Evolutionary conservation across 2,888 invertebrate genomes (phyloP).

Genomic region (Linnaemya tessellans): DNA sequence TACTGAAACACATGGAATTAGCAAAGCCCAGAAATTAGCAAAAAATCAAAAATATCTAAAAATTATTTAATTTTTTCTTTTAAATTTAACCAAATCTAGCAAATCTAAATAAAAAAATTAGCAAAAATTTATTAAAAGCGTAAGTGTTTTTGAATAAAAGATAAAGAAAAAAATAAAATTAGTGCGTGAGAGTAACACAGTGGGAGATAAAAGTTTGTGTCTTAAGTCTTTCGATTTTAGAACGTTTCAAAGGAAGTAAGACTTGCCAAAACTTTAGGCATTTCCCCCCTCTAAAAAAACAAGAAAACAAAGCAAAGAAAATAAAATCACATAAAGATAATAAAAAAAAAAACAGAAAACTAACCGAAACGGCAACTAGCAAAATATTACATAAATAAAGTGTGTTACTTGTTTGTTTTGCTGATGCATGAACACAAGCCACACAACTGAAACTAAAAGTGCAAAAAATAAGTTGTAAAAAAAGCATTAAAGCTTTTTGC

Average conservation of each 20-base stretch:
- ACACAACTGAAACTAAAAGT: slow-evolving; percentile 42
- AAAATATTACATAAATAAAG: slow-evolving; percentile 57
- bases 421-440: slow-evolving; percentile 20
- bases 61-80: not conserved
- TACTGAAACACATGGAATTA: slow-evolving; percentile 77
- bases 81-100: slow-evolving; percentile 58
- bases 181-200: not conserved
- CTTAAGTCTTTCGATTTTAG: slow-evolving; percentile 77
- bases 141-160: slow-evolving; percentile 40
- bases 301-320: no score
- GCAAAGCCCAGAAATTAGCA: slow-evolving; percentile 36
- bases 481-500: slow-evolving; percentile 25
- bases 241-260: slow-evolving; percentile 8
- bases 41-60: slow-evolving; percentile 13
- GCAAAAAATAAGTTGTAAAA: slow-evolving; percentile 6
- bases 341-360: not conserved
- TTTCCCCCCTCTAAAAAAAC: no score
- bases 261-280: not conserved
- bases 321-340: no score
- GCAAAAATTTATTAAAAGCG: slow-evolving; percentile 18
- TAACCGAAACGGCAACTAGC: slow-evolving; percentile 24
- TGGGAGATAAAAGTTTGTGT: slow-evolving; percentile 74
- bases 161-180: slow-evolving; percentile 30
- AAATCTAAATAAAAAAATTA: slow-evolving; percentile 25
- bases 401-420: slow-evolving; percentile 29